These are phyloP conservation scores for Alosa sapidissima DNA, from an alignment of 2,797 vertebrate genomes.

Conservation along the genomic window DNA sequence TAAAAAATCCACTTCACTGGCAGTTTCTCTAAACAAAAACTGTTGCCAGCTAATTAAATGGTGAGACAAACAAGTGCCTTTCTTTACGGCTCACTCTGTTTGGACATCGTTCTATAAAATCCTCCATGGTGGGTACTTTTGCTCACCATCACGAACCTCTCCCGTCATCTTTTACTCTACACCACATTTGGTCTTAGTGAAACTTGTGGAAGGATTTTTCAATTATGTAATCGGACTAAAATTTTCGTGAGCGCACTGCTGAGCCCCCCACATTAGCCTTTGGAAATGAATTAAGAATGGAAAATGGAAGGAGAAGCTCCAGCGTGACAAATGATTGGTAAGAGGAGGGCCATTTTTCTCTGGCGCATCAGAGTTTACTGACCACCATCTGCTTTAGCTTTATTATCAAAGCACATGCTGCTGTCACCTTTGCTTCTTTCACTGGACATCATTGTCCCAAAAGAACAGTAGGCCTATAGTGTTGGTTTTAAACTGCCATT, in stretches of 20 bases:
- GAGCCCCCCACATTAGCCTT: slow-evolving; percentile 26
- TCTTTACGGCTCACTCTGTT: not conserved
- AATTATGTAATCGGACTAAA: slow-evolving; percentile 28
- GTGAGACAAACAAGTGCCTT: not conserved
- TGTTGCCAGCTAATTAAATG: not conserved
- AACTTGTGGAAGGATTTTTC: slow-evolving; percentile 21
- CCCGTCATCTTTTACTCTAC: not conserved
- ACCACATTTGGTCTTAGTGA: not conserved
- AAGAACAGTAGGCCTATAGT: too few relatives aligned
- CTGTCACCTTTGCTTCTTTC: not conserved
- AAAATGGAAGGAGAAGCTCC: not conserved
- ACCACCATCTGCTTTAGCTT: not conserved
- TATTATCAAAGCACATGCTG: not conserved
- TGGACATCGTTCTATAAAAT: not conserved
- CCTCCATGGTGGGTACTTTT: slow-evolving; percentile 26
- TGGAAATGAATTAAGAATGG: slow-evolving; percentile 42
- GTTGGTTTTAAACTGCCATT: not conserved
- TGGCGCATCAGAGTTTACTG: not conserved
- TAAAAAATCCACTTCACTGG: not conserved
- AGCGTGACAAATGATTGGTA: not conserved
- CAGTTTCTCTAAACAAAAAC: not conserved
- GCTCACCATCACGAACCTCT: not conserved
- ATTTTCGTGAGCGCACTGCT: slow-evolving; percentile 20
- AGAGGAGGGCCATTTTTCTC: not conserved
- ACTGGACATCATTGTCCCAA: not conserved